A percentile compares a stretch with the other conserved stretches of the same genome.
These are phyloP conservation scores for Drosophila recens DNA, from an alignment of 2,888 invertebrate genomes.

Conservation along the genomic window DNA sequence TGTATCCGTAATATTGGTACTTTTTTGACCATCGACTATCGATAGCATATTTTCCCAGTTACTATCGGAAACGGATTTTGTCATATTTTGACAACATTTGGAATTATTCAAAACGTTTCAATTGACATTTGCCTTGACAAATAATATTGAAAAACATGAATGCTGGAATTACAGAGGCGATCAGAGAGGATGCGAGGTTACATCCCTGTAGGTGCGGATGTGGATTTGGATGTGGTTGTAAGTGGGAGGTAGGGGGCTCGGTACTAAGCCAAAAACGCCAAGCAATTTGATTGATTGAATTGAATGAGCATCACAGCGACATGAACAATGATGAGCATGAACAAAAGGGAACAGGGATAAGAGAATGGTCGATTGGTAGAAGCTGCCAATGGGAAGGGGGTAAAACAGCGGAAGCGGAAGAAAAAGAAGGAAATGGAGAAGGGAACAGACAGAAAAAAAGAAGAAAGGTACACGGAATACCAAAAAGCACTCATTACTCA, in stretches of 20 bases:
- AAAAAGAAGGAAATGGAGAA: not conserved
- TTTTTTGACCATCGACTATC: not conserved
- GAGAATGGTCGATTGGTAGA: slow-evolving; percentile 1
- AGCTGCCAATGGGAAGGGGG: not conserved
- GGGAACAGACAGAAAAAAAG: not conserved
- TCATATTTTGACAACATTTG: not conserved
- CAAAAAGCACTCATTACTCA: slow-evolving; percentile 46
- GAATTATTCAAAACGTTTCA: not conserved
- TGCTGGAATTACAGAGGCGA: slow-evolving; percentile 6
- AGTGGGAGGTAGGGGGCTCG: not conserved
- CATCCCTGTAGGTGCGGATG: slow-evolving; percentile 3
- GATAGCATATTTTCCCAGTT: not conserved
- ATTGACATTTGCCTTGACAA: not conserved
- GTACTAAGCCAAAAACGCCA: slow-evolving; percentile 52
- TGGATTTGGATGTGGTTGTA: not conserved
- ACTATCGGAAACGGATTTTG: not conserved
- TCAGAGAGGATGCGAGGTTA: not conserved
- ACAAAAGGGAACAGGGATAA: slow-evolving; percentile 4
- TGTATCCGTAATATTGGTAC: too few species aligned
- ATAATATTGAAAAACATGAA: not conserved
- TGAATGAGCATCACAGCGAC: slow-evolving; percentile 51
- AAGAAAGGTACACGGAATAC: not conserved
- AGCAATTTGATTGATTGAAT: slow-evolving; percentile 75
- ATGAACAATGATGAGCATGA: slow-evolving; percentile 33
- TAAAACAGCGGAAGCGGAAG: not conserved